A percentile compares a stretch with the other conserved stretches of the same genome.
These are phyloP conservation scores for cattle (Bos taurus) DNA, from an alignment of 2,113 vertebrate species.

Conservation along the genomic window DNA sequence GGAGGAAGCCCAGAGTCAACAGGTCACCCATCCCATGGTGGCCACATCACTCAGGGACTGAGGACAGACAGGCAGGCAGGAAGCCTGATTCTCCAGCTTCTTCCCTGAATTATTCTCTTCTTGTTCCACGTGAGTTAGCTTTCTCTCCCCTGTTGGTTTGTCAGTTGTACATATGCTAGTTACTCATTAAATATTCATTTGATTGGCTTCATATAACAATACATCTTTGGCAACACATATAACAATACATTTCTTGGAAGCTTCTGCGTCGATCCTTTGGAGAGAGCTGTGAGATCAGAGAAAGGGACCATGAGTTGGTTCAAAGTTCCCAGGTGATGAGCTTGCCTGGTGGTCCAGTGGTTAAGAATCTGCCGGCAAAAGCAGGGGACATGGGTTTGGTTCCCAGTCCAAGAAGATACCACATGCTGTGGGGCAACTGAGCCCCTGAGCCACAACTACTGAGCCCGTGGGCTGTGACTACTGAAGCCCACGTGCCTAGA, in stretches of 20 bases:
- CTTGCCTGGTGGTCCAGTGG: not conserved
- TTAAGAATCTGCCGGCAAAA: not conserved
- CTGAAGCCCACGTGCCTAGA: not conserved
- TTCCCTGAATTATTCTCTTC: not conserved
- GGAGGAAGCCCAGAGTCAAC: not conserved
- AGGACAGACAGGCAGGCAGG: not conserved
- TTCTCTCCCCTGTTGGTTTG: not conserved
- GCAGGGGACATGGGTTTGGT: not conserved
- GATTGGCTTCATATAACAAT: slow-evolving; percentile 12
- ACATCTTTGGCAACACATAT: not conserved
- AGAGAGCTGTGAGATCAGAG: not conserved
- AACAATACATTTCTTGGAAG: not conserved
- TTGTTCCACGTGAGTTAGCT: not conserved
- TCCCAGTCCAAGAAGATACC: not conserved
- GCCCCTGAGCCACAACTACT: not conserved
- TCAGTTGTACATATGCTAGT: not conserved
- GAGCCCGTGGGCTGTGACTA: not conserved
- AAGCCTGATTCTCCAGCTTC: not conserved
- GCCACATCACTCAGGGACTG: not conserved
- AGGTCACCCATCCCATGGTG: not conserved
- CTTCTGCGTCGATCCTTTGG: not conserved
- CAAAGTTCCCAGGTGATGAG: not conserved
- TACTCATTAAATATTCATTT: slow-evolving; percentile 13
- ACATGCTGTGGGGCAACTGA: not conserved
- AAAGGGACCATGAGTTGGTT: not conserved